Evolutionary conservation across 2,888 invertebrate species (phyloP).

Genomic region (Lasioglossum lativentre): DNA sequence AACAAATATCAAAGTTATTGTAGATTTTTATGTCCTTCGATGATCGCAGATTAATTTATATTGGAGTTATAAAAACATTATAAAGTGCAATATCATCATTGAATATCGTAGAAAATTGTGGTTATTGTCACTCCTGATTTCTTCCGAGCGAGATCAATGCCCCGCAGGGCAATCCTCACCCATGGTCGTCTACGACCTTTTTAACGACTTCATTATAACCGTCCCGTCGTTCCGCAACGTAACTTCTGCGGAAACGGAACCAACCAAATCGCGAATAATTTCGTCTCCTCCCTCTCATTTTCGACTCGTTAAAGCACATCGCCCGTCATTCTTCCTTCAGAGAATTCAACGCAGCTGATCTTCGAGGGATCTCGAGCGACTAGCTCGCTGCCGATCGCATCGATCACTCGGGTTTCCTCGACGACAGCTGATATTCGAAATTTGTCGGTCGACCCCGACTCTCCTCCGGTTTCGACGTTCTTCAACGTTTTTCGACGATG

Average conservation of each 20-base stretch:
- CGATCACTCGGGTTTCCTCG: conserved; percentile 38
- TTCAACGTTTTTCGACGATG: not conserved
- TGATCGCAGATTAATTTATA: no score
- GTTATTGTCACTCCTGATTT: no score
- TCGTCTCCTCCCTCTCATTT: not conserved
- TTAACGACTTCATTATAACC: conserved; percentile 47
- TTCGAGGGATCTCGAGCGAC: not conserved
- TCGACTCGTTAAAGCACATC: not conserved
- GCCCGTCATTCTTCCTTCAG: not conserved
- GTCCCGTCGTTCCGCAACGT: conserved; percentile 59
- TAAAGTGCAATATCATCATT: no score
- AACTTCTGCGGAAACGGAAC: conserved; percentile 56
- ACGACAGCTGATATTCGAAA: conserved; percentile 49
- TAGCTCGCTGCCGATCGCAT: conserved; percentile 2
- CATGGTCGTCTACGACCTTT: conserved; percentile 29
- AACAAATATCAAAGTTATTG: no score
- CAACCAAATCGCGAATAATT: conserved; percentile 46
- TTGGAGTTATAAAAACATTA: no score
- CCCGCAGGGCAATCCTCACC: conserved; percentile 9
- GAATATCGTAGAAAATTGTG: no score
- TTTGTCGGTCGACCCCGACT: not conserved
- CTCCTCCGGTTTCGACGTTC: conserved; percentile 23
- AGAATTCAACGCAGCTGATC: not conserved
- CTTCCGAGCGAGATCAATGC: not conserved
- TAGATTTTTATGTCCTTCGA: no score